phyloP scores from a whole-genome alignment of 1,140 invertebrate genomes.

The Oncopodura yosiiana region DNA sequence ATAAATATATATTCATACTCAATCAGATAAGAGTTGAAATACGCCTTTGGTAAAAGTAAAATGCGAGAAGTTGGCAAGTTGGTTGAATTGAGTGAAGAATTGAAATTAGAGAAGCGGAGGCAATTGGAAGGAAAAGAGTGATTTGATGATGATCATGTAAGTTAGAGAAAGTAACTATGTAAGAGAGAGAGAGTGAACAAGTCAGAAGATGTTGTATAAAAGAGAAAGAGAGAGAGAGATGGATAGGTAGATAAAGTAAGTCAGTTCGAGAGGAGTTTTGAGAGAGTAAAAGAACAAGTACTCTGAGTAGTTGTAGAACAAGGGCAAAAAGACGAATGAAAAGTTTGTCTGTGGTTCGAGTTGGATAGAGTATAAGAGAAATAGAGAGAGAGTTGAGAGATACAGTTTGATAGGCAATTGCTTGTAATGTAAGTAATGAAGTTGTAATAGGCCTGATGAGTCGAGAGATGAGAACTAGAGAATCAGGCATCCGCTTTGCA shows the following conservation, averaged over 20 bases:
- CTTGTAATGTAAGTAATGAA: slow-evolving; percentile 29
- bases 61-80: too few relatives aligned
- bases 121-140: slow-evolving; percentile 28
- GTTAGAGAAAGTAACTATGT: too few relatives aligned
- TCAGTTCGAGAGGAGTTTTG: neutral
- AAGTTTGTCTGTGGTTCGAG: slow-evolving; percentile 28
- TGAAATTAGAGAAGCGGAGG: slow-evolving; percentile 31
- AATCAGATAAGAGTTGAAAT: too few relatives aligned
- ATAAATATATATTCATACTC: too few relatives aligned
- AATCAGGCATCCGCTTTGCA: too few relatives aligned
- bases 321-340: slow-evolving; percentile 16
- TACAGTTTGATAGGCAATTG: slow-evolving; percentile 32
- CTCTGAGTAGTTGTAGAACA: neutral
- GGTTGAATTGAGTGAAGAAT: slow-evolving; percentile 32
- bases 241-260: slow-evolving; percentile 6
- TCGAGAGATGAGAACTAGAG: slow-evolving; percentile 17
- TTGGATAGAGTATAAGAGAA: too few relatives aligned
- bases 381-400: too few relatives aligned
- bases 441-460: slow-evolving; percentile 32
- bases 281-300: neutral
- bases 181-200: slow-evolving; percentile 10
- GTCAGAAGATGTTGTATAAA: neutral
- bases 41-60: too few relatives aligned
- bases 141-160: slow-evolving; percentile 31
- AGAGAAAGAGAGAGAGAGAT: neutral